A percentile compares a stretch with the other conserved stretches of the same genome.
Conservation (phyloP, 2,888 invertebrate species). For the Hydrotaea diabolus region DNA sequence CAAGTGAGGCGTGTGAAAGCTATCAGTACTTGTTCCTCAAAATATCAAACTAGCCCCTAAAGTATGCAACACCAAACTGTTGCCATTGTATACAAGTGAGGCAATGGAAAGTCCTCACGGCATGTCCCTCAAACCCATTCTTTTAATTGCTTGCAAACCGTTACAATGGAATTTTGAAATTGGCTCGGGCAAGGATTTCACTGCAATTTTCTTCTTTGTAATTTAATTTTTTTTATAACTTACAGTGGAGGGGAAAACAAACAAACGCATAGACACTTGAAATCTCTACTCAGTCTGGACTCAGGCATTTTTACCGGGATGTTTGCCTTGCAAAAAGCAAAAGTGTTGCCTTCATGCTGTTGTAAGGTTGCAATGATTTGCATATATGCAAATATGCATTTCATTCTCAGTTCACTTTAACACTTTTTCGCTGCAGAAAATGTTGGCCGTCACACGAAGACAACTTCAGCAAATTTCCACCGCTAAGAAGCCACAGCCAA, state of each 20-base stretch:
- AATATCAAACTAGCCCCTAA: too few species aligned
- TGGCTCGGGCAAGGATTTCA: background rate
- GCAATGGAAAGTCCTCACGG: too few species aligned
- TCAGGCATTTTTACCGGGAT: background rate
- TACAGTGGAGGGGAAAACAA: background rate
- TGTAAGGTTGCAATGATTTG: slow-evolving; percentile 51
- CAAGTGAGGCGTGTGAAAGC: too few species aligned
- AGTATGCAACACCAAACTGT: background rate
- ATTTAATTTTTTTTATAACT: background rate
- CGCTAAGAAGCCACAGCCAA: slow-evolving; percentile 65
- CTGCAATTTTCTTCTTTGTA: background rate
- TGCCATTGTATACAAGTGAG: background rate
- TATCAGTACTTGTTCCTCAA: too few species aligned
- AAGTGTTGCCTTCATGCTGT: slow-evolving; percentile 63
- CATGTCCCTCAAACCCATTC: too few species aligned
- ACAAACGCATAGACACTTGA: too few species aligned
- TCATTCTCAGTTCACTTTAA: slow-evolving; percentile 38
- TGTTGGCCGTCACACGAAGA: background rate
- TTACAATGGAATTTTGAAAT: background rate
- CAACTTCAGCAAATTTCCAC: background rate
- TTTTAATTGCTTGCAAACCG: background rate
- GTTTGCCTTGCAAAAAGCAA: slow-evolving; percentile 33
- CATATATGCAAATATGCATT: slow-evolving; percentile 64
- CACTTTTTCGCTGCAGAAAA: slow-evolving; percentile 19
- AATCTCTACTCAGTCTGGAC: background rate